phyloP scores from a whole-genome alignment of 2,797 vertebrate genomes.

The Danio tinwini region DNA sequence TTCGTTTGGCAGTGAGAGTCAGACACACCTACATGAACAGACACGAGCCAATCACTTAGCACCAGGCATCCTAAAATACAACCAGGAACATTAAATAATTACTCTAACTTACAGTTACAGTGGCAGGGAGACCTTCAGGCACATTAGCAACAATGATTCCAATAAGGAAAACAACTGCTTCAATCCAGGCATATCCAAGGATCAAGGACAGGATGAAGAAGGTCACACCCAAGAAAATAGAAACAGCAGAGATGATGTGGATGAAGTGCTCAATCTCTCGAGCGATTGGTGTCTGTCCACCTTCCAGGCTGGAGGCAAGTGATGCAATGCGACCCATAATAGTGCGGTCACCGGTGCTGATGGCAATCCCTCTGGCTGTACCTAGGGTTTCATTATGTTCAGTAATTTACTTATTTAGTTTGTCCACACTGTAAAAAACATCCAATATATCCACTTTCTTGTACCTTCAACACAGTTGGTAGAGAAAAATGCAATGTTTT shows the following conservation, averaged over 20 bases:
- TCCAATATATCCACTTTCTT: background rate
- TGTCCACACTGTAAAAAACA: conserved; percentile 2
- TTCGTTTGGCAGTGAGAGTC: conserved; percentile 95
- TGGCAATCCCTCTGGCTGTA: conserved; percentile 90
- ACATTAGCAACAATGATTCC: conserved; percentile 98
- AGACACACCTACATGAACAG: conserved; percentile 84
- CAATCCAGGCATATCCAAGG: conserved; percentile 92
- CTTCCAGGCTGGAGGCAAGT: conserved; percentile 92
- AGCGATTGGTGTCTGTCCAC: conserved; percentile 93
- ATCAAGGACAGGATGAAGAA: conserved; percentile 95
- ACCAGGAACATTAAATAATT: background rate
- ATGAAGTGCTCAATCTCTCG: conserved; percentile 95
- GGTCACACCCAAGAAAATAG: conserved; percentile 89
- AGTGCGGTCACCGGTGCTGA: conserved; percentile 93
- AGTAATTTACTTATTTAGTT: background rate
- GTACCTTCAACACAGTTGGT: conserved; percentile 98
- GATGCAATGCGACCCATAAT: conserved; percentile 97
- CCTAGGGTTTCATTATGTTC: conserved; percentile 72
- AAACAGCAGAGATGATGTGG: conserved; percentile 95
- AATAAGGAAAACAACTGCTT: conserved; percentile 96
- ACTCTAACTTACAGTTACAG: conserved; percentile 87
- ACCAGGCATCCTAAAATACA: background rate
- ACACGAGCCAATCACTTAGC: background rate
- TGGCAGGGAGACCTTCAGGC: conserved; percentile 93
- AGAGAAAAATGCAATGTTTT: conserved; percentile 96